Evolutionary conservation across 1,140 invertebrate genomes (phyloP).

Genomic region (Monomorium pharaonis): DNA sequence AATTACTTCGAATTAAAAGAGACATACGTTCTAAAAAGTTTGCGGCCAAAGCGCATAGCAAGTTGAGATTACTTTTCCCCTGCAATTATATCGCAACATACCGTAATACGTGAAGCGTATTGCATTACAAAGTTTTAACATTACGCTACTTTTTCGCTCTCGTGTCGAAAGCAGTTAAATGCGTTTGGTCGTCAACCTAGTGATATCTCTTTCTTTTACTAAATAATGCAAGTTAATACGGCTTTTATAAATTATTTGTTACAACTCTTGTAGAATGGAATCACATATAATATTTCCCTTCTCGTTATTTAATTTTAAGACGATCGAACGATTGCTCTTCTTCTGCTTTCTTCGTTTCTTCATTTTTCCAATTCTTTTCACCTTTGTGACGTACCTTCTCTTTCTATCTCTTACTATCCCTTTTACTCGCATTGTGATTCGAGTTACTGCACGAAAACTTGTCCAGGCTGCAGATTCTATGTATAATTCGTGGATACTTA

Average conservation of each 20-base stretch:
- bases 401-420: not conserved
- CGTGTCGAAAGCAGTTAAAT: not conserved
- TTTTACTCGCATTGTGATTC: not conserved
- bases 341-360: not conserved
- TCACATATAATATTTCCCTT: not conserved
- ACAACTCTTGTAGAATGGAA: not conserved
- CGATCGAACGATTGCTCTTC: not conserved
- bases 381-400: not conserved
- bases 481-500: conserved; percentile 33
- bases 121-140: conserved; percentile 25
- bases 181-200: not conserved
- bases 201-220: not conserved
- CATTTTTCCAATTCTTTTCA: too few species aligned
- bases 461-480: not conserved
- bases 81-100: conserved; percentile 19
- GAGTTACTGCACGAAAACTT: not conserved
- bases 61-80: conserved; percentile 34
- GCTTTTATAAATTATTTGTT: not conserved
- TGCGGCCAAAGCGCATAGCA: not conserved
- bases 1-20: conserved; percentile 55
- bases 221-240: not conserved
- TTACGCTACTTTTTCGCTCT: not conserved
- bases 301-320: not conserved
- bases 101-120: not conserved
- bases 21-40: conserved; percentile 25